phyloP scores from a whole-genome alignment of 1,140 invertebrate genomes.

The Pogonomyrmex californicus region DNA sequence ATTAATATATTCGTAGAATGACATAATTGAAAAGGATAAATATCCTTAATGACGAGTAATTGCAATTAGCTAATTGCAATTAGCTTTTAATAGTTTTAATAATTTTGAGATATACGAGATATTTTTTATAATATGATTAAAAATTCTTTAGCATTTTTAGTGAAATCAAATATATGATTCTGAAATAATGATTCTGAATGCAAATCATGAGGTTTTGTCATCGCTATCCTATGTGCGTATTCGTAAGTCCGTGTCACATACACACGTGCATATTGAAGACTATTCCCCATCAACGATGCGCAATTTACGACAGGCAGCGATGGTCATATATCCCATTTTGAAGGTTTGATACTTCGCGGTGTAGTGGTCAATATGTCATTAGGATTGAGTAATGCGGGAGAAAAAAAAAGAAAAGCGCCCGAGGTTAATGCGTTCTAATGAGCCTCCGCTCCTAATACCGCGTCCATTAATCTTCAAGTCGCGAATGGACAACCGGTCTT shows the following conservation, averaged over 20 bases:
- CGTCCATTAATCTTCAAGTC: constrained; percentile 74
- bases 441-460: constrained; percentile 64
- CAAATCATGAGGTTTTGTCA: neutral
- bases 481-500: constrained; percentile 70
- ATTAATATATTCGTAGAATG: neutral
- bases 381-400: constrained; percentile 52
- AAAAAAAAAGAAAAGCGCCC: constrained; percentile 43
- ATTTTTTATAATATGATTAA: neutral
- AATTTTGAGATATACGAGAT: neutral
- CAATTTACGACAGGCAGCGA: constrained; percentile 50
- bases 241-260: neutral
- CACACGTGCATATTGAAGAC: neutral
- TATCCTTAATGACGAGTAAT: neutral
- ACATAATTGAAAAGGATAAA: neutral
- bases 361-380: constrained; percentile 70
- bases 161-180: neutral
- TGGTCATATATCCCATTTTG: constrained; percentile 12
- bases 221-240: neutral
- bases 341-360: constrained; percentile 45
- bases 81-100: neutral
- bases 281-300: constrained; percentile 4
- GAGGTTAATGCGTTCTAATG: constrained; percentile 76
- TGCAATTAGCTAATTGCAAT: neutral
- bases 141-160: neutral
- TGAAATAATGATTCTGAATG: constrained; percentile 8